Evolutionary conservation across 2,113 vertebrate species (phyloP), one percentile per base, ranked within the genome.

Genomic region (Zosterops pallidus): DNA sequence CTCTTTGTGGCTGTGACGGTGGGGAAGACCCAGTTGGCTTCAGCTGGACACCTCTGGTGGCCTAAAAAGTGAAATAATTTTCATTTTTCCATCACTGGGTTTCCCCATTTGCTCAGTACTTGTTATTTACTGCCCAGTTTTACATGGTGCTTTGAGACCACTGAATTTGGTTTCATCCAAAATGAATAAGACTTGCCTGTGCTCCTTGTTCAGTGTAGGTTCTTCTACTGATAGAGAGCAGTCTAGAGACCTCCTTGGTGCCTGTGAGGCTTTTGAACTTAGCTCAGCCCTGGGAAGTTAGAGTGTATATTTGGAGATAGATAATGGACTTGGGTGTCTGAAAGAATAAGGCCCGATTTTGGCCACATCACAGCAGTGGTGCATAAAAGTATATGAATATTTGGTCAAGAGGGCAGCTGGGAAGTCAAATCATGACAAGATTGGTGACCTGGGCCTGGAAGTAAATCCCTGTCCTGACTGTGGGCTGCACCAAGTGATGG

Each of bases 121-220:
- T 74, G 44, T 49, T 75, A 1, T 31, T 81, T 70, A 41, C 50
- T 5, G 3, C 37, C 26, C 24, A 23, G 33, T 83, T 93, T 46
- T 67, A 50, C 3, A 1, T 14, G 20, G 12, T 70, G 37, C 77
- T 86, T 59, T 89, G 77, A 88, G 83, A 85, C 37, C 14, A 11
- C 22, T 60, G 44, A 26, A 22, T 46, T 24, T 77, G 26, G 19
- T 74, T 91, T 69, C 52, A 50, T 70, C 26, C 31, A 53, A 42
- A 14, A 3, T 47, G 35, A 23, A 0, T 52, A 44, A 68, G 65
- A 49, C 15, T 52, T 89, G 56, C 24, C 24, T n/a, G 0, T 37
- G 20, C 7, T 28, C 7, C 16, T 23, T 70, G 41, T 19, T 57
- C 0, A 0, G 5, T 17, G 39, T n/a, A 26, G 46, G 23, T 42